phyloP scores from a whole-genome alignment of 2,113 vertebrate genomes.

The Pontoporia blainvillei region DNA sequence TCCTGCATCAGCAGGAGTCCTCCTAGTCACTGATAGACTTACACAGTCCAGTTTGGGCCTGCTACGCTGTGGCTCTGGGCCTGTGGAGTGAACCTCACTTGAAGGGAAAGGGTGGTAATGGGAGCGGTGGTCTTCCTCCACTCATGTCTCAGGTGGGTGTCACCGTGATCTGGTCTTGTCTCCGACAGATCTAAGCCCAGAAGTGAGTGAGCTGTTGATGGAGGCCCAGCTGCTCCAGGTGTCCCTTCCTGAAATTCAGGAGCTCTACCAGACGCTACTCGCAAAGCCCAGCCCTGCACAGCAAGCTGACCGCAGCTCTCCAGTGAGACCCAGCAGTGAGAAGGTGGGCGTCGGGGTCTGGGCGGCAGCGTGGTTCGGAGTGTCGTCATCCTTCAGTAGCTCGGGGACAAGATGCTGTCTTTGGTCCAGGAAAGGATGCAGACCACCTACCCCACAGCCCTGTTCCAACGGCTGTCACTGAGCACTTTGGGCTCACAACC shows the following conservation, averaged over 20 bases:
- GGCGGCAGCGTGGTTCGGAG: not conserved
- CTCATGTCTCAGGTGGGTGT: not conserved
- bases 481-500: not conserved
- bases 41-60: not conserved
- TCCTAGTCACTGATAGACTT: no score
- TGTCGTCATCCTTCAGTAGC: not conserved
- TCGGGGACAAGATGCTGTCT: not conserved
- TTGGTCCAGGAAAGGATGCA: not conserved
- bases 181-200: slow-evolving; percentile 85
- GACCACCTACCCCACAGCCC: not conserved
- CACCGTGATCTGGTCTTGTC: slow-evolving; percentile 32
- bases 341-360: slow-evolving; percentile 79
- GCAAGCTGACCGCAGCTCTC: slow-evolving; percentile 75
- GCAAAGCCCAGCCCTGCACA: slow-evolving; percentile 79
- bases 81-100: not conserved
- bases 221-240: slow-evolving; percentile 96
- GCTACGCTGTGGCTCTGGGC: not conserved
- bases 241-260: slow-evolving; percentile 91
- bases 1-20: not conserved
- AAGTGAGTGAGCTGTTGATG: slow-evolving; percentile 94
- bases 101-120: not conserved
- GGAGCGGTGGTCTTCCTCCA: not conserved
- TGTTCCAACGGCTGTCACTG: not conserved
- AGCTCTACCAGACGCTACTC: slow-evolving; percentile 88
- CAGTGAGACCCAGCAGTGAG: slow-evolving; percentile 72